A percentile compares a stretch with the other conserved stretches of the same genome.
Conservation (phyloP, 2,797 vertebrate species). For the Centroberyx gerrardi region DNA sequence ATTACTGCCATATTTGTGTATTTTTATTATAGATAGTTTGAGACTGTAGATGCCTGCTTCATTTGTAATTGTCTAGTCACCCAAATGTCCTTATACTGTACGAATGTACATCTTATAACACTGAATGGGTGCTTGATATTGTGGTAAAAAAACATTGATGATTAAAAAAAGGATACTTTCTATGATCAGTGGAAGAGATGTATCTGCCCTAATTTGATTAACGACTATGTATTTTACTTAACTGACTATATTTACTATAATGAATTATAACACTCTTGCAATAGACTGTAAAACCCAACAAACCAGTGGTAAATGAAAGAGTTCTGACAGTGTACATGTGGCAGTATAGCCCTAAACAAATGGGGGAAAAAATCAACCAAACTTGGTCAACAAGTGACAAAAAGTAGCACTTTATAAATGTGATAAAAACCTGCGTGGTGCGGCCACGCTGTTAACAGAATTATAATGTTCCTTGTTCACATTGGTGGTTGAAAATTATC, state of each 20-base stretch:
- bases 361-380: constrained; percentile 3
- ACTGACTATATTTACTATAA: neutral
- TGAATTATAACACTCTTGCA: neutral
- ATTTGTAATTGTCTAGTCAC: too few species aligned
- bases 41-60: neutral
- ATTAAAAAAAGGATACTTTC: too few species aligned
- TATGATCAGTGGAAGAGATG: neutral
- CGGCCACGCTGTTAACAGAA: constrained; percentile 15
- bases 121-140: neutral
- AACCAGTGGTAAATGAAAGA: neutral
- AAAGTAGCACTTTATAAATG: constrained; percentile 21
- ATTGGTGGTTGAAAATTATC: constrained; percentile 43
- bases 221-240: neutral
- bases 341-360: neutral
- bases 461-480: constrained; percentile 47
- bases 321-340: neutral
- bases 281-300: neutral
- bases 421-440: constrained; percentile 7
- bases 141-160: neutral
- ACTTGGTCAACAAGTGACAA: constrained; percentile 14
- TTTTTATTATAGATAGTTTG: neutral
- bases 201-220: neutral
- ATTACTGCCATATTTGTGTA: too few species aligned
- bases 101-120: neutral
- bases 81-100: neutral